Conservation (phyloP, 2,113 vertebrate genomes). For the Irena cyanogastra region DNA sequence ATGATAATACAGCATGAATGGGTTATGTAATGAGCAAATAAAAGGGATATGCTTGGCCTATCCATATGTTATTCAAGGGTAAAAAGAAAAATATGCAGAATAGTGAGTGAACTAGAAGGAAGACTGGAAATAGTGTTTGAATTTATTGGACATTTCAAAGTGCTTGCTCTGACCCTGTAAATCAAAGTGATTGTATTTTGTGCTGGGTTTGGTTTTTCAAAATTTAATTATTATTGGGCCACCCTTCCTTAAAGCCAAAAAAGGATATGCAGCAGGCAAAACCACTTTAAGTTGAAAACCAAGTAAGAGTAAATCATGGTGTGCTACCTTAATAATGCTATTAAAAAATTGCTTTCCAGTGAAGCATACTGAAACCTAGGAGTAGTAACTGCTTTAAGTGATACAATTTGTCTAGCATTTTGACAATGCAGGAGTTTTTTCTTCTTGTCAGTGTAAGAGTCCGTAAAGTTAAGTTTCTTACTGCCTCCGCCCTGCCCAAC, state of each 20-base stretch:
- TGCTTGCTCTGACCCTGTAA: background rate
- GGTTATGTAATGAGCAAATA: background rate
- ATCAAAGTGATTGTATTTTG: background rate
- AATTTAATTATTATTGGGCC: background rate
- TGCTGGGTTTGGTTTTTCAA: background rate
- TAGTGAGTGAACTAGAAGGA: background rate
- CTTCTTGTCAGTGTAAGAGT: background rate
- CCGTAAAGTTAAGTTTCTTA: background rate
- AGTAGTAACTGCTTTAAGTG: background rate
- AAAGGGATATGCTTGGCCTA: background rate
- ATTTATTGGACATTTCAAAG: background rate
- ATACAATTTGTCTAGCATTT: background rate
- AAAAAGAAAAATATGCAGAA: background rate
- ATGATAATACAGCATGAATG: background rate
- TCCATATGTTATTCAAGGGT: background rate
- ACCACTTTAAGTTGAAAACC: background rate
- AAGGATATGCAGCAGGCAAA: background rate
- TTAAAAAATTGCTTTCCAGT: background rate
- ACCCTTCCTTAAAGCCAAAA: background rate
- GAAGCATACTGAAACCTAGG: background rate
- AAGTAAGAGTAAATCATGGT: background rate
- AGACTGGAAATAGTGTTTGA: background rate
- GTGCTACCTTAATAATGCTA: background rate
- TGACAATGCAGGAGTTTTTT: background rate
- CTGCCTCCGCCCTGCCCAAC: background rate